Conservation (phyloP, 2,113 vertebrate genomes). For the Psilopogon haemacephalus region DNA sequence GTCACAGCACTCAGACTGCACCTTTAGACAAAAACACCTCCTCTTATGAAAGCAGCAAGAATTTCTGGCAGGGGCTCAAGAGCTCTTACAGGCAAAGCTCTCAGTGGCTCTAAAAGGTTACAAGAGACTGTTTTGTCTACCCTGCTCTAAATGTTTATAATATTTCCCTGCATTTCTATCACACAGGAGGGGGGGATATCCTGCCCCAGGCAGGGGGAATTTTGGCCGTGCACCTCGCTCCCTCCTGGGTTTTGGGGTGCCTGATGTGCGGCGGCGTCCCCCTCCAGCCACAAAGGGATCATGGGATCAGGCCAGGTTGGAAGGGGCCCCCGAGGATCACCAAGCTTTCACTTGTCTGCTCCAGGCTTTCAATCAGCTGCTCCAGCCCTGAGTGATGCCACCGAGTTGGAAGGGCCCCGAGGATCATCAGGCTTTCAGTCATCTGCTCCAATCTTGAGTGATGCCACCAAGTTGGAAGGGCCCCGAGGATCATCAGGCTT, state of each 20-base stretch:
- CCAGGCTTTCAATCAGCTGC: no score
- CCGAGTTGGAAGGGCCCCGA: no score
- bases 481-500: no score
- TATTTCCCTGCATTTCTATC: conserved; percentile 14
- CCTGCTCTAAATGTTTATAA: conserved; percentile 66
- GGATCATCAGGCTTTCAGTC: no score
- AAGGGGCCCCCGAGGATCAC: no score
- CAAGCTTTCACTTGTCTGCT: no score
- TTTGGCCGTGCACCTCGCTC: neutral
- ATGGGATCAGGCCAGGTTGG: no score
- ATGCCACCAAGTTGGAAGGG: no score
- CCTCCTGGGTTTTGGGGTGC: fast-evolving
- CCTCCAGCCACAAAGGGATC: no score
- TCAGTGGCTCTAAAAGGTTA: conserved; percentile 49
- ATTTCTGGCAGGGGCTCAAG: conserved; percentile 66
- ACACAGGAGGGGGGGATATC: conserved; percentile 45
- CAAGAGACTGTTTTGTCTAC: conserved; percentile 79
- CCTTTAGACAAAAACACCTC: conserved; percentile 76
- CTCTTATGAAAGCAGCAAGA: conserved; percentile 66
- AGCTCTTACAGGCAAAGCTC: conserved; percentile 67
- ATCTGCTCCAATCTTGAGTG: no score
- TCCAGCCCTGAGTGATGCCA: no score
- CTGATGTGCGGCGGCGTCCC: neutral
- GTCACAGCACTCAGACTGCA: conserved; percentile 70
- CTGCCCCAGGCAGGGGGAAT: neutral